phyloP scores from a whole-genome alignment of 92 coral and sea anemone species.

The Actinostola sp. region DNA sequence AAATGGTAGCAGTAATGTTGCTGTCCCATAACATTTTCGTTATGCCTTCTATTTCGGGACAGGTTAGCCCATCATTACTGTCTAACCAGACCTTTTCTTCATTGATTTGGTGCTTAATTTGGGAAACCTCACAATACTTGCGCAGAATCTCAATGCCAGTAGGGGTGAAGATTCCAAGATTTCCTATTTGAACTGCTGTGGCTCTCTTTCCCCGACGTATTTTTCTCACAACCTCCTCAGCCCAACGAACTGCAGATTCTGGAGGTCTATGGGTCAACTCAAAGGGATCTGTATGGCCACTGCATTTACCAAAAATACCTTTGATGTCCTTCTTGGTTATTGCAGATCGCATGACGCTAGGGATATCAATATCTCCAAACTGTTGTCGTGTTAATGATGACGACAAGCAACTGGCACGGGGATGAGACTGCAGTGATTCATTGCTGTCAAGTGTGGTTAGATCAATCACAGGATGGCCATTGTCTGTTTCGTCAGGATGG shows the following conservation, averaged over 20 bases:
- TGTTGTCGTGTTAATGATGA: too few species aligned
- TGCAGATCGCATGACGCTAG: too few species aligned
- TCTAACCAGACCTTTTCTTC: not conserved
- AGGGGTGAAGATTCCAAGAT: constrained; percentile 18
- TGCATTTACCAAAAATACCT: too few species aligned
- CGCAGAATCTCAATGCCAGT: not conserved
- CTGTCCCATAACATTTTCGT: constrained; percentile 27
- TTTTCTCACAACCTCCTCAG: not conserved
- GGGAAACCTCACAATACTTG: constrained; percentile 3
- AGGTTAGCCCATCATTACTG: constrained; percentile 27
- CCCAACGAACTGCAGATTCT: not conserved
- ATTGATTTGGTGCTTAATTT: not conserved
- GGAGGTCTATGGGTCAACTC: constrained; percentile 2
- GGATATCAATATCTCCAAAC: too few species aligned
- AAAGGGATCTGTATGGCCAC: too few species aligned
- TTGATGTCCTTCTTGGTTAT: too few species aligned
- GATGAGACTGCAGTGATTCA: too few species aligned
- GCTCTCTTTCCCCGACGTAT: too few species aligned
- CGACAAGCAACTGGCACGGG: too few species aligned
- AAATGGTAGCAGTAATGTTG: constrained; percentile 14
- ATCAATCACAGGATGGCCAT: too few species aligned
- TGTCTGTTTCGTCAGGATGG: too few species aligned
- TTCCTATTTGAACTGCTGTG: constrained; percentile 14
- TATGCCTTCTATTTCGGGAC: constrained; percentile 8
- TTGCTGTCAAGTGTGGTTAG: too few species aligned